Evolutionary conservation across 2,888 invertebrate species (phyloP), one percentile per base, ranked within the genome.

Genomic region (Pherbina coryleti): DNA sequence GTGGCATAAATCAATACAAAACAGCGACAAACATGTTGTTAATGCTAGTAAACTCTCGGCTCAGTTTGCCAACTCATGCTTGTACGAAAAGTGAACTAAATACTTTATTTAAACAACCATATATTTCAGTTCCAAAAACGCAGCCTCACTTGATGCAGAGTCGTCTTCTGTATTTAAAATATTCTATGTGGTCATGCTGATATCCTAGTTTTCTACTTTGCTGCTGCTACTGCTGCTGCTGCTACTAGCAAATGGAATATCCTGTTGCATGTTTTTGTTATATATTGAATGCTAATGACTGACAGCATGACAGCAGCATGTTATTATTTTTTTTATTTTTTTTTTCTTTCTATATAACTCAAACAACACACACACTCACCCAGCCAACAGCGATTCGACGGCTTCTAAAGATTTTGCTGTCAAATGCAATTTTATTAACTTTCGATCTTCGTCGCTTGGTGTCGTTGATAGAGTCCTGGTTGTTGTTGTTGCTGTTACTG

Each of bases 401-500:
- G 19, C 34, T 55, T 55, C 55, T 22, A 37, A 31, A 66, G 81
- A 81, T 82, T 79, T 81, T 77, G 74, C 80, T 78, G 80, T 82
- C 81, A 81, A 81, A 81, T 79, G 79, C 79, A 82, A 79, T 81
- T 80, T 82, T 81, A 82, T 82, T 81, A 79, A 81, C 80, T 82
- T 80, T 79, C 79, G 79, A 69, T 67, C 34, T 22, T 37, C 25
- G 49, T 37, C 69, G 62, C 49, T 57, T 53, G 69, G 11, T n/a
- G 44, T 60, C 25, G 44, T 51, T 74, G 71, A 72, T 31, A 22
- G 31, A 9, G 19, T 28, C 9, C 25, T 79, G 77, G 76, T 70
- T 78, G 71, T 34, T 64, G 25, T 57, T 74, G 53, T 80, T 70
- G 57, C 22, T 57, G 69, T 55, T 44, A n/a, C n/a, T n/a, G n/a